Percentiles rank a stretch among this genome's conserved stretches.
Evolutionary conservation across 1,140 invertebrate species (phyloP).

Genomic region (Coboldia fuscipes): DNA sequence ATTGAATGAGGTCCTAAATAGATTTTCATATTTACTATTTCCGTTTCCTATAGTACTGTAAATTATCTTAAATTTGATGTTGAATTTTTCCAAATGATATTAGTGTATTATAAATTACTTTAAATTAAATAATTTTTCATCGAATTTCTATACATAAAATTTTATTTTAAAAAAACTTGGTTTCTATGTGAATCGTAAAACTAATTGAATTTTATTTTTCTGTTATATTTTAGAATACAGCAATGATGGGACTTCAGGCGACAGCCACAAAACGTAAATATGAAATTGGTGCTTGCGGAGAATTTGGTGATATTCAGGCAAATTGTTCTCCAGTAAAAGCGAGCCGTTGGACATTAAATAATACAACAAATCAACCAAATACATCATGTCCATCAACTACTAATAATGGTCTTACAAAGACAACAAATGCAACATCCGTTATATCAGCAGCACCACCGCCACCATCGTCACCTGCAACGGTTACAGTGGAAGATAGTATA

Average conservation of each 20-base stretch:
- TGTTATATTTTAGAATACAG: slow-evolving; percentile 36
- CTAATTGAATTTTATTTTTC: slow-evolving; percentile 6
- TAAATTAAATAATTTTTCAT: too few species aligned
- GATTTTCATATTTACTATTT: too few species aligned
- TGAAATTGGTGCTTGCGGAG: slow-evolving; percentile 22
- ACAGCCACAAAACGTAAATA: slow-evolving; percentile 47
- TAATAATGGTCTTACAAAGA: not conserved
- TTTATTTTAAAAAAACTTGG: not conserved
- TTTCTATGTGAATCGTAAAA: not conserved
- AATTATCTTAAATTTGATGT: too few species aligned
- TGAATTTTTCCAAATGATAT: too few species aligned
- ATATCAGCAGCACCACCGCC: slow-evolving; percentile 5
- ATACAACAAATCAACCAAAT: slow-evolving; percentile 3
- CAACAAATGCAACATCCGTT: not conserved
- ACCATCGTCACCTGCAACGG: slow-evolving; percentile 9
- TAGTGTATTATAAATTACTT: too few species aligned
- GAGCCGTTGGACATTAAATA: slow-evolving; percentile 23
- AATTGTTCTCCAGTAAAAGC: slow-evolving; percentile 23
- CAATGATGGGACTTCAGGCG: slow-evolving; percentile 55
- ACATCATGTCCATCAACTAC: not conserved
- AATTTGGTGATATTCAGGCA: slow-evolving; percentile 11
- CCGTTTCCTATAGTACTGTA: too few species aligned
- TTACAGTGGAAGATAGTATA: slow-evolving; percentile 23
- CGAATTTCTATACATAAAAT: too few species aligned
- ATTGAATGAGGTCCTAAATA: too few species aligned